These are phyloP conservation scores for Apocheima hispidaria DNA, from an alignment of 2,888 invertebrate genomes.

Conservation along the genomic window DNA sequence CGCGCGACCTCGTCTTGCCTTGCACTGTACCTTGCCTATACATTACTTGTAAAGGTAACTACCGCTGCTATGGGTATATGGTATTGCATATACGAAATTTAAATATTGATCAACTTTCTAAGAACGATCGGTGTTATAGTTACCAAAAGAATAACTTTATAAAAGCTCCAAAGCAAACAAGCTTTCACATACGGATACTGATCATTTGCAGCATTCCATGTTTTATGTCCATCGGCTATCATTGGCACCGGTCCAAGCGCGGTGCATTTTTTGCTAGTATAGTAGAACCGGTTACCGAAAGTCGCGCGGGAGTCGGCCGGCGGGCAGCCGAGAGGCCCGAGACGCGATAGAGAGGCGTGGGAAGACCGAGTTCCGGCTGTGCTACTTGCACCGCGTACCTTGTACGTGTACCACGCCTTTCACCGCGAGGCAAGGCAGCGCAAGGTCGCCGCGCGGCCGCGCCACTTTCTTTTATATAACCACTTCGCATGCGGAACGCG, in stretches of 20 bases:
- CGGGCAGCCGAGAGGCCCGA: slow-evolving; percentile 7
- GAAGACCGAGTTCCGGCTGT: slow-evolving; percentile 84
- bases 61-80: not conserved
- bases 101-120: not conserved
- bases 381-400: slow-evolving; percentile 68
- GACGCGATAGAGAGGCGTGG: slow-evolving; percentile 73
- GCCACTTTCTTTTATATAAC: slow-evolving; percentile 85
- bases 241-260: slow-evolving; percentile 59
- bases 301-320: slow-evolving; percentile 56
- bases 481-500: slow-evolving; percentile 71
- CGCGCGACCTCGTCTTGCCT: too few species aligned
- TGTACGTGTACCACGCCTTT: slow-evolving; percentile 68
- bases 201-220: slow-evolving; percentile 56
- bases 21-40: too few species aligned
- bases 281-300: slow-evolving; percentile 72
- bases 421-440: slow-evolving; percentile 65
- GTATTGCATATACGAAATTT: not conserved
- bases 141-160: slow-evolving; percentile 3
- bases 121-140: not conserved
- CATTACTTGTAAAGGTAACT: too few species aligned
- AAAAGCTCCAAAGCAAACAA: slow-evolving; percentile 31
- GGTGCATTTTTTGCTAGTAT: slow-evolving; percentile 67
- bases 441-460: slow-evolving; percentile 81
- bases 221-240: slow-evolving; percentile 59
- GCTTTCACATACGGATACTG: slow-evolving; percentile 45